phyloP scores from a whole-genome alignment of 2,797 vertebrate genomes.

The Remorina albescens region DNA sequence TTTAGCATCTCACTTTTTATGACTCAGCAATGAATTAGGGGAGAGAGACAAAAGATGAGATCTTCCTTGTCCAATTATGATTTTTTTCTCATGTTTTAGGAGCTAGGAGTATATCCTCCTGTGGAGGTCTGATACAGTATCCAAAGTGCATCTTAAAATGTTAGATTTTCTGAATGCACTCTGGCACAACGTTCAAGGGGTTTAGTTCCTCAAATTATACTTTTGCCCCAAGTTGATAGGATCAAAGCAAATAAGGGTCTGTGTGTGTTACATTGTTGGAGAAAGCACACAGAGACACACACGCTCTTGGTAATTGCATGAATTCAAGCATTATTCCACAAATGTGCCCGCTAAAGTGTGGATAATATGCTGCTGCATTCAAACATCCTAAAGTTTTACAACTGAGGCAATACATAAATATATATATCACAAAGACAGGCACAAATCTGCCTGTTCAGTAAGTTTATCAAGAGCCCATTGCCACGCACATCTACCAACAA shows the following conservation, averaged over 20 bases:
- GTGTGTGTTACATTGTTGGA: neutral
- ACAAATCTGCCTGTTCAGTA: neutral
- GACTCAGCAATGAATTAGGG: slow-evolving; percentile 66
- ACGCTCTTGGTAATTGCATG: slow-evolving; percentile 9
- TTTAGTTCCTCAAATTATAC: slow-evolving; percentile 8
- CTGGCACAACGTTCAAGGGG: neutral
- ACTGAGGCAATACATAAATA: slow-evolving; percentile 2
- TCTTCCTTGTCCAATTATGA: slow-evolving; percentile 64
- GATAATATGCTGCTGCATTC: slow-evolving; percentile 14
- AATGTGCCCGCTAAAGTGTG: slow-evolving; percentile 21
- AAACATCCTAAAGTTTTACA: slow-evolving; percentile 11
- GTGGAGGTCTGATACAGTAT: slow-evolving; percentile 36
- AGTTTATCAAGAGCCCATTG: slow-evolving; percentile 1
- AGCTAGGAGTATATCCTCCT: slow-evolving; percentile 17
- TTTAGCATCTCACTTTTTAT: slow-evolving; percentile 39
- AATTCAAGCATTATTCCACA: slow-evolving; percentile 38
- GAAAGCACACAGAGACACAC: neutral
- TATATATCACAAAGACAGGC: neutral
- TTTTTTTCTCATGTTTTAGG: slow-evolving; percentile 40
- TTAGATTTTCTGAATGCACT: slow-evolving; percentile 21
- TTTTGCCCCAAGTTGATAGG: slow-evolving; percentile 5
- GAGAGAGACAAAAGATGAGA: slow-evolving; percentile 66
- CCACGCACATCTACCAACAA: slow-evolving; percentile 3
- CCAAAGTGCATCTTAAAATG: slow-evolving; percentile 27
- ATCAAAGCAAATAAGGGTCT: slow-evolving; percentile 8